Conservation (phyloP, 2,797 vertebrate genomes). For the Loriculus beryllinus region DNA sequence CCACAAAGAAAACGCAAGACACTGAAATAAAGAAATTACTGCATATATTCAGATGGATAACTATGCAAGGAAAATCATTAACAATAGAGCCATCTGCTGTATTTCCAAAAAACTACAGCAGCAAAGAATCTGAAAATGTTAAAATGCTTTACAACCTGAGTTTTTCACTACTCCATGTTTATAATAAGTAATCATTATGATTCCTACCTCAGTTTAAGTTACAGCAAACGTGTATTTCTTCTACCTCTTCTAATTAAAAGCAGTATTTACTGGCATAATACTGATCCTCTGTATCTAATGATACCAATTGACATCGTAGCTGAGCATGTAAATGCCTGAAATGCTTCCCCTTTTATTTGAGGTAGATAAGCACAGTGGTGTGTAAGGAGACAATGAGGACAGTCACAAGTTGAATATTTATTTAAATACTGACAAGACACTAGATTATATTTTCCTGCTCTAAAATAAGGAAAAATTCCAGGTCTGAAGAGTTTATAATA, state of each 20-base stretch:
- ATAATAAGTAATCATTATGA: neutral
- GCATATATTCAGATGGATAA: neutral
- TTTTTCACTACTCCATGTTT: neutral
- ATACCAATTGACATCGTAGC: neutral
- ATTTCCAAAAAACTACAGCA: conserved; percentile 59
- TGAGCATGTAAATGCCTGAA: neutral
- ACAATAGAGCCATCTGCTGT: conserved; percentile 80
- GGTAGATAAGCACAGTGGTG: neutral
- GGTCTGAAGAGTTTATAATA: neutral
- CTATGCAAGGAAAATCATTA: conserved; percentile 63
- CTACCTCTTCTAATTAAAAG: conserved; percentile 16
- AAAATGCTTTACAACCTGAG: neutral
- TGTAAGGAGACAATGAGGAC: neutral
- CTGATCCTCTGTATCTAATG: neutral
- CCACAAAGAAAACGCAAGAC: neutral
- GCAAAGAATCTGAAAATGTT: neutral
- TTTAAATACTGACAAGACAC: neutral
- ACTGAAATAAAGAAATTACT: conserved; percentile 16
- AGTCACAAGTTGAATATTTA: neutral
- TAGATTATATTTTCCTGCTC: neutral
- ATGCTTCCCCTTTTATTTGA: neutral
- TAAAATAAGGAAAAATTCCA: neutral
- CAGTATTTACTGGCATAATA: neutral
- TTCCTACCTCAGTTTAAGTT: neutral
- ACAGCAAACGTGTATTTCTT: neutral